Evolutionary conservation across 64 coral and sea anemone species (phyloP), one percentile per base, ranked within the genome.

Genomic region (Dendronephthya gigantea): DNA sequence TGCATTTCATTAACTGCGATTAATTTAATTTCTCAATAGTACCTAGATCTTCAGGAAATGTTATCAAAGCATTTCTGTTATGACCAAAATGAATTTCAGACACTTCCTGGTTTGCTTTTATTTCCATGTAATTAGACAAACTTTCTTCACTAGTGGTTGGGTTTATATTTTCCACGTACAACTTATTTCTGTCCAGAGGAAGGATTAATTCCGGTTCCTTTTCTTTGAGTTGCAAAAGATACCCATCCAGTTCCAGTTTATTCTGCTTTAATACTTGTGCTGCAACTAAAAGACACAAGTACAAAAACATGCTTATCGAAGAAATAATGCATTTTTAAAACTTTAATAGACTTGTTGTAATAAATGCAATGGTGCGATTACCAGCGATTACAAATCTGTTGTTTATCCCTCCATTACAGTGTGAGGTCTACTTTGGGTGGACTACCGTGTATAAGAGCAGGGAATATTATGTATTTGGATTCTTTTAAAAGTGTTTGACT

Each of bases 91-190:
- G 25, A 50, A 89, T 39, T 2, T 89, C 3, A 4, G 27, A 62
- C 10, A 89, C 88, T 84, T 83, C 88, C n/a, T 89, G 55, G 40
- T 82, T 82, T 19, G 81, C 68, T 38, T 59, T 89, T 47, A 59
- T 52, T 41, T 89, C 88, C 22, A 89, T 84, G 48, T 68, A 89
- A 39, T 83, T 89, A 1, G 35, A 36, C 82, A 89, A 25, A 35
- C 82, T 62, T 30, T 89, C 88, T 12, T 83, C 29, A 13, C 79
- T 89, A 30, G 88, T 89, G 13, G 13, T 52, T 0, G 50, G 50
- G 50, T 52, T 22, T 52, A 52, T 52, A 22, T 52, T 52, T 22
- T 1, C 9, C 0, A 52, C 50, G 50, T 52, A 52, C 50, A 52
- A 52, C 23, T 52, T 52, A 12, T 52, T 52, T 52, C 50, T 52